Conservation (phyloP, 1,140 invertebrate species). For the Antheraea mylitta region DNA sequence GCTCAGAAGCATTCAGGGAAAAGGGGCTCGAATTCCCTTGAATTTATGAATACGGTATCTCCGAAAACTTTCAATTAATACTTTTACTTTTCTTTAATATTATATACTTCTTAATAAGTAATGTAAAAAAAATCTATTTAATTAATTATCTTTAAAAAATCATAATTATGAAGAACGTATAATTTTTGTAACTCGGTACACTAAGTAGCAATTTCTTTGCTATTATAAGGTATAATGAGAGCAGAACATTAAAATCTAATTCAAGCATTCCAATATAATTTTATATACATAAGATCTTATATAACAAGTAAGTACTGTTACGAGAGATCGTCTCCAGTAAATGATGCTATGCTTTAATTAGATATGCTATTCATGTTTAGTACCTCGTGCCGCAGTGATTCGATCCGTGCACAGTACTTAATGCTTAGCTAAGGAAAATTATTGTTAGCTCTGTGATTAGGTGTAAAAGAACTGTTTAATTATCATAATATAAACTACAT, state of each 20-base stretch:
- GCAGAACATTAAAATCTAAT: constrained; percentile 18
- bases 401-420: too few relatives aligned
- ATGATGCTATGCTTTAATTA: not conserved
- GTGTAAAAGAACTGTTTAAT: too few relatives aligned
- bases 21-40: too few relatives aligned
- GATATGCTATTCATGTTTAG: not conserved
- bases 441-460: too few relatives aligned
- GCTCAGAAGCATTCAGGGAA: too few relatives aligned
- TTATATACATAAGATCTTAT: constrained; percentile 13
- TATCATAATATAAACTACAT: too few relatives aligned
- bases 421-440: too few relatives aligned
- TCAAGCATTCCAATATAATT: constrained; percentile 15
- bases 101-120: too few relatives aligned
- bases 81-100: too few relatives aligned
- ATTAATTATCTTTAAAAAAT: not conserved
- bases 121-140: not conserved
- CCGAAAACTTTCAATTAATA: too few relatives aligned
- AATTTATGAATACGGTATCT: too few relatives aligned
- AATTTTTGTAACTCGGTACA: not conserved
- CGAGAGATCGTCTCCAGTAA: not conserved
- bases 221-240: constrained; percentile 12
- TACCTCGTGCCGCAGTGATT: too few relatives aligned
- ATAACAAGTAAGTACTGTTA: not conserved
- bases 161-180: not conserved
- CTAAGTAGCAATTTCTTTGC: constrained; percentile 7